Conservation (phyloP, 2,113 vertebrate species). For the Xerus inauris region DNA sequence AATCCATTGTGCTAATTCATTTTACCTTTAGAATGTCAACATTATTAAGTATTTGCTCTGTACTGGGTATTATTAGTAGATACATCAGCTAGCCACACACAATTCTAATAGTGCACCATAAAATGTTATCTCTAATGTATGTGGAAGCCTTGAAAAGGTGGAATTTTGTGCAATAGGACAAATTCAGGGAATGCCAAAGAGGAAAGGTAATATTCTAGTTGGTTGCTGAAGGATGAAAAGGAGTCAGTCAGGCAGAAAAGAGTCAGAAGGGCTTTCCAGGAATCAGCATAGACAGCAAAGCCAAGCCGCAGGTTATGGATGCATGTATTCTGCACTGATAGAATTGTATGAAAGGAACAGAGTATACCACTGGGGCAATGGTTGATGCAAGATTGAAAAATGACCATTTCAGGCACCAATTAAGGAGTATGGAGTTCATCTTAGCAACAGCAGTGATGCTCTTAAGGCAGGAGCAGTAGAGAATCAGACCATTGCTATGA, state of each 20-base stretch:
- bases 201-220: constrained; percentile 9
- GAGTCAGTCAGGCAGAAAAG: background rate
- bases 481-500: background rate
- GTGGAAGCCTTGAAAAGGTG: background rate
- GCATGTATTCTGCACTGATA: background rate
- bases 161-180: background rate
- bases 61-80: background rate
- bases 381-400: background rate
- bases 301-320: background rate
- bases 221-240: constrained; percentile 18
- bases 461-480: background rate
- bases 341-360: background rate
- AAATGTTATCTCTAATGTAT: background rate
- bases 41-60: constrained; percentile 54
- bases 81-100: background rate
- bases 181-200: background rate
- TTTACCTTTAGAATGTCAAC: constrained; percentile 45
- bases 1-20: constrained; percentile 56
- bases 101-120: background rate
- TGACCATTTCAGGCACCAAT: background rate
- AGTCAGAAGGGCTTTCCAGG: background rate
- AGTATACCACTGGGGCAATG: background rate
- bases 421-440: background rate
- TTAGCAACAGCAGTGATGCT: background rate
- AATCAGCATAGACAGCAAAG: background rate